A percentile compares a stretch with the other conserved stretches of the same genome.
phyloP scores from a whole-genome alignment of 2,888 invertebrate species.

The Lacanobia oleracea region DNA sequence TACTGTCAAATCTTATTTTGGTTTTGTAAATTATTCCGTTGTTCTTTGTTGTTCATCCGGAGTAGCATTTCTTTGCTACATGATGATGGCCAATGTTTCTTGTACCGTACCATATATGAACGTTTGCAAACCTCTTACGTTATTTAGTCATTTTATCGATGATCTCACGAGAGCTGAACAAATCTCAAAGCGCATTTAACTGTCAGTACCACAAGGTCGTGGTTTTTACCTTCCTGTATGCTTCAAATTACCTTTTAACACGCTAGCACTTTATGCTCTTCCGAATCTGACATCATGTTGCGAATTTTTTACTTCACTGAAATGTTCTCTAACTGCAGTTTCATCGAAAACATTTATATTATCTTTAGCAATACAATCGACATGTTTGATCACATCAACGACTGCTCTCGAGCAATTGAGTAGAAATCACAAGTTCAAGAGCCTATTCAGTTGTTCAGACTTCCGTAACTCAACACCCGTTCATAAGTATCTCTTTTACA shows the following conservation, averaged over 20 bases:
- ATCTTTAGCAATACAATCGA: conserved; percentile 40
- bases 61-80: neutral
- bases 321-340: conserved; percentile 34
- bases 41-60: neutral
- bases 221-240: conserved; percentile 71
- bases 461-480: conserved; percentile 64
- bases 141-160: conserved; percentile 55
- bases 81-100: neutral
- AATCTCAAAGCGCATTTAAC: conserved; percentile 63
- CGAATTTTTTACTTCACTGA: conserved; percentile 24
- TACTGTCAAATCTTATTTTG: neutral
- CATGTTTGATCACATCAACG: conserved; percentile 52
- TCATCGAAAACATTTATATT: conserved; percentile 35
- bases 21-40: neutral
- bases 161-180: conserved; percentile 69
- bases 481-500: conserved; percentile 60
- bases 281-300: conserved; percentile 52
- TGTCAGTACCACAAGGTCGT: conserved; percentile 74
- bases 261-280: conserved; percentile 48
- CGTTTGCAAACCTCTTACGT: conserved; percentile 34
- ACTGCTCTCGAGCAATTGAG: conserved; percentile 44
- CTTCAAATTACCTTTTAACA: conserved; percentile 65
- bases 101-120: conserved; percentile 27
- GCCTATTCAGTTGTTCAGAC: conserved; percentile 49
- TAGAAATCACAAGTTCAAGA: conserved; percentile 62